Percentiles rank a stretch among this genome's conserved stretches.
Conservation (phyloP, 2,888 invertebrate genomes). For the Agriopis leucophaearia region DNA sequence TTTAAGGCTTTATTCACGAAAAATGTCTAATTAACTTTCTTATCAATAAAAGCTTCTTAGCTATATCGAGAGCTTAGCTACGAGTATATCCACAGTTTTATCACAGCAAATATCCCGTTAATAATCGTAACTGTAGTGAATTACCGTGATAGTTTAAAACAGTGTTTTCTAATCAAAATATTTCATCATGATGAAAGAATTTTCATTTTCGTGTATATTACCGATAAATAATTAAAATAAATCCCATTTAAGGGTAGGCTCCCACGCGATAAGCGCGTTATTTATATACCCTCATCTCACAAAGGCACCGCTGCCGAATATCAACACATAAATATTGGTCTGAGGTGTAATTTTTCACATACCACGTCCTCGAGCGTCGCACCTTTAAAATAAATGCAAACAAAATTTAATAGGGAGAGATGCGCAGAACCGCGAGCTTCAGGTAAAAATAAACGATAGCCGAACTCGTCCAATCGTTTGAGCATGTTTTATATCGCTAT, state of each 20-base stretch:
- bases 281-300: constrained; percentile 85
- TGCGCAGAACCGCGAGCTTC: constrained; percentile 83
- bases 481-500: constrained; percentile 72
- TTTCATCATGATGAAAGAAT: background rate
- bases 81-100: no score
- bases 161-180: background rate
- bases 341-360: constrained; percentile 87
- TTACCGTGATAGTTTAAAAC: no score
- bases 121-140: no score
- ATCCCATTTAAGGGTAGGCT: constrained; percentile 84
- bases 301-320: constrained; percentile 87
- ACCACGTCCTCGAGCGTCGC: constrained; percentile 85
- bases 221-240: constrained; percentile 85
- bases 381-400: constrained; percentile 87
- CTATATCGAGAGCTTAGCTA: no score
- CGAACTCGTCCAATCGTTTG: constrained; percentile 76
- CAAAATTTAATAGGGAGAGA: constrained; percentile 87
- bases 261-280: constrained; percentile 87
- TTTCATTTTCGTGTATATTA: constrained; percentile 50
- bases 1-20: no score
- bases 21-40: no score
- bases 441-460: constrained; percentile 84
- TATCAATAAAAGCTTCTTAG: no score
- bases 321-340: constrained; percentile 86
- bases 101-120: no score